A percentile compares a stretch with the other conserved stretches of the same genome.
Conservation (phyloP, 2,797 vertebrate species). For the Ctenopoma multispine region DNA sequence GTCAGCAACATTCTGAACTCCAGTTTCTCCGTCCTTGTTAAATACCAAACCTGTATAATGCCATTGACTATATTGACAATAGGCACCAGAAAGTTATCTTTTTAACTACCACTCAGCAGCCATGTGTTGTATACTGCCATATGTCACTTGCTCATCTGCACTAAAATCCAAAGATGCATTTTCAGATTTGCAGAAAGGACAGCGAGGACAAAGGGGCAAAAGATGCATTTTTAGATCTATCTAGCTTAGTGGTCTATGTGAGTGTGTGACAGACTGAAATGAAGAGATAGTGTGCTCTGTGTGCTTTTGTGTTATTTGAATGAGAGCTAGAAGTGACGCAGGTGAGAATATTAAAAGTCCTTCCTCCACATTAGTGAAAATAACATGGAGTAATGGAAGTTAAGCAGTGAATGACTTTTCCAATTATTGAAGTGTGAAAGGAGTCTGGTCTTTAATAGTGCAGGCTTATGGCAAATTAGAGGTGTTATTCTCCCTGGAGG, state of each 20-base stretch:
- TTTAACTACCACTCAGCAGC: slow-evolving; percentile 8
- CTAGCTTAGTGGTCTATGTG: slow-evolving; percentile 12
- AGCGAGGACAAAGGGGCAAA: slow-evolving; percentile 18
- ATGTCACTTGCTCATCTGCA: background rate
- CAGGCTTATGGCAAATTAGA: slow-evolving; percentile 91
- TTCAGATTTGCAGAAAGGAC: slow-evolving; percentile 22
- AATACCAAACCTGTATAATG: no score
- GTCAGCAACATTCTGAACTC: background rate
- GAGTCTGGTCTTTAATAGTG: slow-evolving; percentile 90
- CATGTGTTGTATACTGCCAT: background rate
- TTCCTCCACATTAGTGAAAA: slow-evolving; percentile 72
- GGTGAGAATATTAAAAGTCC: slow-evolving; percentile 72
- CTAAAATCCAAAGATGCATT: slow-evolving; percentile 16
- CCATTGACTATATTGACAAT: background rate
- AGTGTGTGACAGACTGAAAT: slow-evolving; percentile 33
- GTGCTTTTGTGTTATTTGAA: slow-evolving; percentile 57
- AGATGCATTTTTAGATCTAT: slow-evolving; percentile 48
- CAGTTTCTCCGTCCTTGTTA: no score
- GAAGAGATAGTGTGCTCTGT: slow-evolving; percentile 36
- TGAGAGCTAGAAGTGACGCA: slow-evolving; percentile 59
- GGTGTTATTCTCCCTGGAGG: slow-evolving; percentile 85
- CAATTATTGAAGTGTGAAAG: slow-evolving; percentile 90
- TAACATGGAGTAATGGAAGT: slow-evolving; percentile 79
- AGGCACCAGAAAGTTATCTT: slow-evolving; percentile 19
- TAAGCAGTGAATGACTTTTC: slow-evolving; percentile 88